phyloP scores from a whole-genome alignment of 2,797 vertebrate species.

The Parauchenoglanis punctatus region DNA sequence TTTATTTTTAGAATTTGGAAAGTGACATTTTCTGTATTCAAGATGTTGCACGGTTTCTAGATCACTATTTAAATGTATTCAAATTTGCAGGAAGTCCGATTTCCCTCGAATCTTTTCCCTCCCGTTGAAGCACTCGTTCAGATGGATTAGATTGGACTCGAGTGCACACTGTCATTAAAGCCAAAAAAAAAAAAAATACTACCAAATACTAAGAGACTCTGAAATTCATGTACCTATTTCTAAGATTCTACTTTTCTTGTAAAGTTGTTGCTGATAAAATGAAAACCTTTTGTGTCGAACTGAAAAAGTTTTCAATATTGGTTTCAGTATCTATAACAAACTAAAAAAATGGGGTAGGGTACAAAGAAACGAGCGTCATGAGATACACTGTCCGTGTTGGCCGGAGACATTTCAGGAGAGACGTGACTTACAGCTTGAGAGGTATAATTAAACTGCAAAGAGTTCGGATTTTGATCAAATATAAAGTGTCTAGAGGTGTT shows the following conservation, averaged over 20 bases:
- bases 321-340: no score
- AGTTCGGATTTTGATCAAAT: not conserved
- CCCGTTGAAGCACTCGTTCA: not conserved
- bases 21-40: not conserved
- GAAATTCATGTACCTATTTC: not conserved
- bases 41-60: not conserved
- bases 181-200: not conserved
- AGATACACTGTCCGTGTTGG: not conserved
- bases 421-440: not conserved
- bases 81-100: not conserved
- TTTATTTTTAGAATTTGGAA: no score
- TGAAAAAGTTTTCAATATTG: no score
- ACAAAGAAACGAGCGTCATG: not conserved
- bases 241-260: not conserved
- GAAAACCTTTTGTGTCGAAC: not conserved
- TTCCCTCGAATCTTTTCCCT: not conserved
- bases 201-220: not conserved
- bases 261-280: not conserved
- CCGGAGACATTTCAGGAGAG: not conserved
- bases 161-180: not conserved
- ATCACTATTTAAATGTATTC: not conserved
- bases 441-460: not conserved
- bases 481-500: not conserved
- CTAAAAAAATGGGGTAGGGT: no score
- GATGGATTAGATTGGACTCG: not conserved